Evolutionary conservation across 2,113 vertebrate genomes (phyloP).

Genomic region (Echinops telfairi): DNA sequence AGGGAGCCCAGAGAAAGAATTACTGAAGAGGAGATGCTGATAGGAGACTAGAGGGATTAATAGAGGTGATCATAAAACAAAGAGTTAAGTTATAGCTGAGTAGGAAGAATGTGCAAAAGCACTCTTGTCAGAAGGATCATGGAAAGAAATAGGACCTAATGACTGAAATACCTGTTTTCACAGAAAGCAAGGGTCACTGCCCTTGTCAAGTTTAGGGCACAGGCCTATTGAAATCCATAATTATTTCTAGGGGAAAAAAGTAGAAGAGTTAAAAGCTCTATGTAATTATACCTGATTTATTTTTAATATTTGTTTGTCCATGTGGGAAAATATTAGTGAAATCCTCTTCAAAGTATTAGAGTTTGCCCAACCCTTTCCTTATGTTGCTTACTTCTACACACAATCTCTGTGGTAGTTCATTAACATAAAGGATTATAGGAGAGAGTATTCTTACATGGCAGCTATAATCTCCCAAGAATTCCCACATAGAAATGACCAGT

Average conservation of each 20-base stretch:
- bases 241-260: slow-evolving; percentile 8
- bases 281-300: slow-evolving; percentile 52
- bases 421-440: too few species aligned
- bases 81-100: neutral
- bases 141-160: neutral
- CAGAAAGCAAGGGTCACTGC: neutral
- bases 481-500: too few species aligned
- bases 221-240: neutral
- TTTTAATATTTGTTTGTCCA: slow-evolving; percentile 59
- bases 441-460: too few species aligned
- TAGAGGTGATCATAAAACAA: neutral
- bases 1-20: neutral
- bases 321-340: slow-evolving; percentile 40
- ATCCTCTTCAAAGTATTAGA: neutral
- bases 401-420: neutral
- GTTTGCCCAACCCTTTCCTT: neutral
- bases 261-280: slow-evolving; percentile 32
- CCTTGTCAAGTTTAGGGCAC: neutral
- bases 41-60: neutral
- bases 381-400: neutral
- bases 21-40: neutral
- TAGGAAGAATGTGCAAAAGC: neutral
- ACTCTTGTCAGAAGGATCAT: neutral
- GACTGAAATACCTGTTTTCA: neutral
- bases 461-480: too few species aligned